These are phyloP conservation scores for Encarsia formosa DNA, from an alignment of 2,888 invertebrate genomes.

Conservation along the genomic window DNA sequence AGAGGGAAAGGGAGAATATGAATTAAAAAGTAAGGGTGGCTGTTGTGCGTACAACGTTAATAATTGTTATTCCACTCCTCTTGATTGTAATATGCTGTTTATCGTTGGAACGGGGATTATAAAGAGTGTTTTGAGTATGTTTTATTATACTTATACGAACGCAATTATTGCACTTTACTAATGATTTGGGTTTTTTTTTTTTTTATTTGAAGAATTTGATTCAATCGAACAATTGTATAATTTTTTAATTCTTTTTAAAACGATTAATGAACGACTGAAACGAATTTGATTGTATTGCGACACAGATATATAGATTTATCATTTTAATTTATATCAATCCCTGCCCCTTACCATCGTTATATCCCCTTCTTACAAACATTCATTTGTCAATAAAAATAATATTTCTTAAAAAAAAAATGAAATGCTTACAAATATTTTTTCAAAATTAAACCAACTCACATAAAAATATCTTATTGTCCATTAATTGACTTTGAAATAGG, in stretches of 20 bases:
- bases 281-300: too few species aligned
- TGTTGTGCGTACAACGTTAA: slow-evolving; percentile 28
- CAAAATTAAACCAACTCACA: slow-evolving; percentile 24
- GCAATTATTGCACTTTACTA: slow-evolving; percentile 19
- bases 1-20: slow-evolving; percentile 23
- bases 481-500: slow-evolving; percentile 12
- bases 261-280: too few species aligned
- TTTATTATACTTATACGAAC: slow-evolving; percentile 26
- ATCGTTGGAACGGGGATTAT: slow-evolving; percentile 30
- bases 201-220: slow-evolving; percentile 20
- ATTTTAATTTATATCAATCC: slow-evolving; percentile 24
- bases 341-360: slow-evolving; percentile 30
- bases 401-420: slow-evolving; percentile 26
- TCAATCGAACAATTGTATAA: too few species aligned
- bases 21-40: slow-evolving; percentile 18
- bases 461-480: slow-evolving; percentile 15
- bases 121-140: slow-evolving; percentile 25
- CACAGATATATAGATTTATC: slow-evolving; percentile 14
- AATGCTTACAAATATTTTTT: slow-evolving; percentile 26
- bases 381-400: slow-evolving; percentile 30
- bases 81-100: slow-evolving; percentile 30
- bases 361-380: slow-evolving; percentile 29
- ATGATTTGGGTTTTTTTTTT: slow-evolving; percentile 11
- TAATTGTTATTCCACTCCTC: slow-evolving; percentile 30
- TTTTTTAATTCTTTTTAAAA: too few species aligned